Evolutionary conservation across 2,888 invertebrate genomes (phyloP), one percentile per base, ranked within the genome.

Genomic region (Drosophila ezoana): DNA sequence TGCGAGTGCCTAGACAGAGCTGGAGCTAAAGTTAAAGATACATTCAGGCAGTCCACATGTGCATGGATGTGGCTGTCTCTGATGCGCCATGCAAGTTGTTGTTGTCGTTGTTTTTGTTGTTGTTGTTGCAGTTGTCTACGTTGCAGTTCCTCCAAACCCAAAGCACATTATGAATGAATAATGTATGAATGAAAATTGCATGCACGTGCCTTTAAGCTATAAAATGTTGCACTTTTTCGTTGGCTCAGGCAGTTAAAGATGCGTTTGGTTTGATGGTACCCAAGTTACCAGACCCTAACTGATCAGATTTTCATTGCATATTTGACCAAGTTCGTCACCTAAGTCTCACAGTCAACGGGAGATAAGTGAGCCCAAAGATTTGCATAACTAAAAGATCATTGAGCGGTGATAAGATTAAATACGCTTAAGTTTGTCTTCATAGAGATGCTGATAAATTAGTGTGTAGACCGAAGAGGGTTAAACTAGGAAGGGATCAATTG

Each of bases 171-270:
- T 90, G 90, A 89, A 89, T 89, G 89, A 89, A 89, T 89, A 90
- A 89, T 90, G 89, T 86, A 89, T 89, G 89, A 89, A 90, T 87
- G 89, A 89, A 89, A 90, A 89, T 90, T 90, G 90, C 90, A 80
- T 88, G 88, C 89, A 90, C 90, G 88, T 90, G 89, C 90, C 90
- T 86, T 72, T 45, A 59, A 79, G 90, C 89, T 80, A 90, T 82
- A 85, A 85, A 87, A 76, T 75, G 76, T 87, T 84, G 84, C 79
- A 89, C 87, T 73, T 70, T 73, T 65, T 61, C 37, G 51, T 49
- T 58, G 58, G 48, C 41, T 35, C 41, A 32, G 40, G 47, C 47
- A 8, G 52, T 13, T 59, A 53, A 63, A 68, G 79, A 78, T 78
- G 79, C 79, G 45, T 56, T 43, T 63, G 56, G 33, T 44, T 28